A percentile compares a stretch with the other conserved stretches of the same genome.
Evolutionary conservation across 1,140 invertebrate genomes (phyloP).

Genomic region (Aculops lycopersici): DNA sequence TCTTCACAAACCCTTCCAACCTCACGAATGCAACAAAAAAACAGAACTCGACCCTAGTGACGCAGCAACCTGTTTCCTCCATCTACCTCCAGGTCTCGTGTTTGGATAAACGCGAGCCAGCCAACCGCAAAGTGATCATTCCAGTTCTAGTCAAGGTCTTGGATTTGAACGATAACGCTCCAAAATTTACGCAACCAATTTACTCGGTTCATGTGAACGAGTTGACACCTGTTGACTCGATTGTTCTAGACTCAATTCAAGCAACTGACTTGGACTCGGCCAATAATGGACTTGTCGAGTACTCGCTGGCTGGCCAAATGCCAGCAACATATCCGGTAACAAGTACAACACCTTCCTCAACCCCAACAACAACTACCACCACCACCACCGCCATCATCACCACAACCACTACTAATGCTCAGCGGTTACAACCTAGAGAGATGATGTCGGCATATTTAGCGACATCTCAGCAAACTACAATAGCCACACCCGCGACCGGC

Average conservation of each 20-base stretch:
- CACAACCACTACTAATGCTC: slow-evolving; percentile 18
- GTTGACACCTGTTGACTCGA: slow-evolving; percentile 10
- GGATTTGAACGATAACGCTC: slow-evolving; percentile 57
- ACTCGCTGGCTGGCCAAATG: slow-evolving; percentile 16
- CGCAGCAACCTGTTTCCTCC: slow-evolving; percentile 1
- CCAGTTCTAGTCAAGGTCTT: slow-evolving; percentile 55
- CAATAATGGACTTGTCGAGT: slow-evolving; percentile 51
- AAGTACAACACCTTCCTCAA: neutral
- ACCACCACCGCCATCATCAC: neutral
- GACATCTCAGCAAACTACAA: too few species aligned
- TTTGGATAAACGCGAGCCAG: neutral
- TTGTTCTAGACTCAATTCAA: slow-evolving; percentile 1
- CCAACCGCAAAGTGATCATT: slow-evolving; percentile 24
- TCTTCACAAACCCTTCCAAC: too few species aligned
- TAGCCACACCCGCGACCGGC: too few species aligned
- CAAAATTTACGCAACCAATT: slow-evolving; percentile 24
- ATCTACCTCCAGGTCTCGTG: slow-evolving; percentile 5
- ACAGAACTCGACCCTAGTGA: too few species aligned
- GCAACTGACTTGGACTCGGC: slow-evolving; percentile 20
- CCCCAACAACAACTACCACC: neutral
- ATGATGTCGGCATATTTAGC: slow-evolving; percentile 46
- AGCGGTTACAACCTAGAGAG: slow-evolving; percentile 26
- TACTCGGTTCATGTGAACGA: slow-evolving; percentile 54
- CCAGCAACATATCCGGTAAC: neutral
- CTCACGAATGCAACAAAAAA: too few species aligned